Conservation (phyloP, 2,888 invertebrate genomes). For the Nephrotoma appendiculata region DNA sequence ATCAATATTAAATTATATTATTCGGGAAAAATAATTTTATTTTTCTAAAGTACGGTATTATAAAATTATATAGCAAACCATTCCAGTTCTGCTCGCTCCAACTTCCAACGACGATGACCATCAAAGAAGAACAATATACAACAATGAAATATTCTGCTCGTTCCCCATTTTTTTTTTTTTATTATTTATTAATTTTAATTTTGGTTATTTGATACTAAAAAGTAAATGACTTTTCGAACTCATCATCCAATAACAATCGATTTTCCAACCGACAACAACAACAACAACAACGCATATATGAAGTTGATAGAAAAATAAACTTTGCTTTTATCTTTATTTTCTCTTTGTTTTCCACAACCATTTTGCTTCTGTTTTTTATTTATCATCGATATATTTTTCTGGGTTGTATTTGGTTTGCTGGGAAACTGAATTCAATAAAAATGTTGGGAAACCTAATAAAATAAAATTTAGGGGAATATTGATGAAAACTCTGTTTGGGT, state of each 20-base stretch:
- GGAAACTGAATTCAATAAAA: not conserved
- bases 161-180: not conserved
- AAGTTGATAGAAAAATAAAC: not conserved
- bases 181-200: not conserved
- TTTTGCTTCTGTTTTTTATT: not conserved
- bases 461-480: not conserved
- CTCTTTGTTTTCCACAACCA: not conserved
- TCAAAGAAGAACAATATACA: not conserved
- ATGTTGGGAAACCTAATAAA: not conserved
- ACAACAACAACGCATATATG: not conserved
- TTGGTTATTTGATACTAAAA: not conserved
- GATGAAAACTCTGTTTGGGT: no score
- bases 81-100: not conserved
- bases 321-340: not conserved
- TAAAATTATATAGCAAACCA: not conserved
- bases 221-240: not conserved
- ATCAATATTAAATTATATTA: not conserved
- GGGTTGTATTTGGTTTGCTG: not conserved
- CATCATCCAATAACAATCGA: not conserved
- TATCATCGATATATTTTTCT: not conserved
- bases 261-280: not conserved
- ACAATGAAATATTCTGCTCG: not conserved
- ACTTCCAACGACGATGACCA: not conserved
- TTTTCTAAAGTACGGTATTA: not conserved
- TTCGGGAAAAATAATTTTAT: not conserved